A percentile compares a stretch with the other conserved stretches of the same genome.
Conservation (phyloP, 1,140 invertebrate species). For the Trichogramma pretiosum region DNA sequence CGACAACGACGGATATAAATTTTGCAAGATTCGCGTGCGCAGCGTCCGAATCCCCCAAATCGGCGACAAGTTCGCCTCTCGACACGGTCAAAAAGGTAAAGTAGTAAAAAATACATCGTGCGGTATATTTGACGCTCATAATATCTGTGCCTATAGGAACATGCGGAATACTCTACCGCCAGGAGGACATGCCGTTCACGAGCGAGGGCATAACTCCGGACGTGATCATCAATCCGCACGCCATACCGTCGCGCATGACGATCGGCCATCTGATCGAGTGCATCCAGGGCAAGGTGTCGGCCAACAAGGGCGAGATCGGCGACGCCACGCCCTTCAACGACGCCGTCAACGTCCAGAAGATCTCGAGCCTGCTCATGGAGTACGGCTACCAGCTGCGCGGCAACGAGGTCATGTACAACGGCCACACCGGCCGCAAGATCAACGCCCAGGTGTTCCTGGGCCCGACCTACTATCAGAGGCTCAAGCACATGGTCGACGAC, state of each 20-base stretch:
- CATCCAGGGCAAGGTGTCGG: slow-evolving; percentile 30
- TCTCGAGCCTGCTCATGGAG: slow-evolving; percentile 28
- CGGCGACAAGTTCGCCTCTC: slow-evolving; percentile 30
- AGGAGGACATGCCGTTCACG: slow-evolving; percentile 31
- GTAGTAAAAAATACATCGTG: no score
- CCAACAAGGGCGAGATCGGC: slow-evolving; percentile 31
- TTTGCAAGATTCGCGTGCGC: slow-evolving; percentile 28
- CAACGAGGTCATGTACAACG: slow-evolving; percentile 31
- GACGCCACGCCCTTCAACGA: slow-evolving; percentile 31
- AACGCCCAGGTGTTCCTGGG: slow-evolving; percentile 32
- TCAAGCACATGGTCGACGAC: slow-evolving; percentile 32
- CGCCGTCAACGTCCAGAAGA: slow-evolving; percentile 31
- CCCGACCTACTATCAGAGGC: slow-evolving; percentile 29
- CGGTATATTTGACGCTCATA: no score
- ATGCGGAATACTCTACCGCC: slow-evolving; percentile 29
- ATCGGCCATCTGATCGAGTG: slow-evolving; percentile 32
- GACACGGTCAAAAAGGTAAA: slow-evolving; percentile 30
- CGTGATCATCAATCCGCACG: slow-evolving; percentile 32
- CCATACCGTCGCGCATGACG: slow-evolving; percentile 31
- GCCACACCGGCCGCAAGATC: slow-evolving; percentile 28
- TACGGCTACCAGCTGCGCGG: slow-evolving; percentile 30
- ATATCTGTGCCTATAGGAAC: slow-evolving; percentile 23
- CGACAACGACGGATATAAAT: slow-evolving; percentile 28
- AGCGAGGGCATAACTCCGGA: slow-evolving; percentile 30
- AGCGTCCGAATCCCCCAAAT: slow-evolving; percentile 29